phyloP scores from a whole-genome alignment of 2,113 vertebrate species.

The Tursiops truncatus region DNA sequence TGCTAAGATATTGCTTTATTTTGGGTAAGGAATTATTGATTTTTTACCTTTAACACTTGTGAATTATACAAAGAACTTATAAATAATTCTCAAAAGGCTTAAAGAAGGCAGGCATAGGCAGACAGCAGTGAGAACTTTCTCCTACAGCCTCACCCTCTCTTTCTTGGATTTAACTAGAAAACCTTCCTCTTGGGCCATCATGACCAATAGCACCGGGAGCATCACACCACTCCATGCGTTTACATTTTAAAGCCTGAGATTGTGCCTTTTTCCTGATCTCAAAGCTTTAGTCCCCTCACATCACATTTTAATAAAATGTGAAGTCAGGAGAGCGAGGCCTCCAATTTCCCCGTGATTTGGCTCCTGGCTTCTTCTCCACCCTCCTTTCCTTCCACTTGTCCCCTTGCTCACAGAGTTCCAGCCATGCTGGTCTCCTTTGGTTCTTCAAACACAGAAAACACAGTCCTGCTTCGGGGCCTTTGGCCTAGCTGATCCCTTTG shows the following conservation, averaged over 20 bases:
- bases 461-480: background rate
- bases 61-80: background rate
- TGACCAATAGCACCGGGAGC: rapidly evolving
- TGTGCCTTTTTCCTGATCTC: background rate
- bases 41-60: background rate
- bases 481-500: background rate
- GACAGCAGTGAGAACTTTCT: background rate
- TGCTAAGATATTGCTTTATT: background rate
- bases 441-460: background rate
- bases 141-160: rapidly evolving
- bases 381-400: background rate
- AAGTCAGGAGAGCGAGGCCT: background rate
- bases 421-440: background rate
- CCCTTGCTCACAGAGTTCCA: background rate
- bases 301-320: background rate
- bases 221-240: background rate
- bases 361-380: background rate
- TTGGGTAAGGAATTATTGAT: background rate
- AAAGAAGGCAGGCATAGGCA: background rate
- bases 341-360: background rate
- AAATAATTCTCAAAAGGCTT: background rate
- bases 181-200: too few relatives aligned
- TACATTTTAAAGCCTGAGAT: background rate
- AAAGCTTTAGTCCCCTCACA: background rate
- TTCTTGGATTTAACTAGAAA: background rate